Conservation (phyloP, 2,888 invertebrate species). For the Dastarcus helophoroides region DNA sequence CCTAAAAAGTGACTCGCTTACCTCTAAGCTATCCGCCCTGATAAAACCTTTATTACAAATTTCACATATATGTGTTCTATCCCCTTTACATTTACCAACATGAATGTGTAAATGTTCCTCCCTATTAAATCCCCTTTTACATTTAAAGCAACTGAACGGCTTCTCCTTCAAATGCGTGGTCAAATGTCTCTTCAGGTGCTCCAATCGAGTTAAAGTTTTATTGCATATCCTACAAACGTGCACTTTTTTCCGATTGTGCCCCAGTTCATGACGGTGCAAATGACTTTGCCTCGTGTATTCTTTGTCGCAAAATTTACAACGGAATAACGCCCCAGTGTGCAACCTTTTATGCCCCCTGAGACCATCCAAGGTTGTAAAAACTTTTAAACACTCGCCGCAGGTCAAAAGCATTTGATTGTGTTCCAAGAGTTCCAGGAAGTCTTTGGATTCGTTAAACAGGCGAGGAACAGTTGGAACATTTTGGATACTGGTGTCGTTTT, state of each 20-base stretch:
- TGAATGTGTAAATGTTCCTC: constrained; percentile 34
- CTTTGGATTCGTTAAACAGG: too few species aligned
- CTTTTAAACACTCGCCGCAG: constrained; percentile 31
- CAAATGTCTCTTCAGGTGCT: constrained; percentile 34
- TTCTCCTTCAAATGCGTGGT: constrained; percentile 35
- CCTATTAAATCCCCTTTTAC: constrained; percentile 35
- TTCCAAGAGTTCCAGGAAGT: constrained; percentile 33
- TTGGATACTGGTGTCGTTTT: too few species aligned
- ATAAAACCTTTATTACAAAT: constrained; percentile 38
- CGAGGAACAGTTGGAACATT: too few species aligned
- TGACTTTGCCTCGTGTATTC: constrained; percentile 32
- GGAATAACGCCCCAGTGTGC: constrained; percentile 28
- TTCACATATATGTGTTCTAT: constrained; percentile 36
- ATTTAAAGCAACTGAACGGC: constrained; percentile 33
- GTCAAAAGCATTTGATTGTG: constrained; percentile 32
- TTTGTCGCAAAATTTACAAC: constrained; percentile 34
- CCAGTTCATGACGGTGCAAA: constrained; percentile 32
- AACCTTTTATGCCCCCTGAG: constrained; percentile 20
- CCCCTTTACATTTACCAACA: constrained; percentile 34
- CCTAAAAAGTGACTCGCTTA: constrained; percentile 10
- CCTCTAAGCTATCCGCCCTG: constrained; percentile 33
- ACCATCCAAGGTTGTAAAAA: constrained; percentile 34
- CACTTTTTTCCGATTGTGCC: constrained; percentile 31
- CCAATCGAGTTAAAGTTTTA: constrained; percentile 33
- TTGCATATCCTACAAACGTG: constrained; percentile 36